Base-by-base conservation (phyloP, 2,888 invertebrate species). In the Leptinotarsa juncta region DNA sequence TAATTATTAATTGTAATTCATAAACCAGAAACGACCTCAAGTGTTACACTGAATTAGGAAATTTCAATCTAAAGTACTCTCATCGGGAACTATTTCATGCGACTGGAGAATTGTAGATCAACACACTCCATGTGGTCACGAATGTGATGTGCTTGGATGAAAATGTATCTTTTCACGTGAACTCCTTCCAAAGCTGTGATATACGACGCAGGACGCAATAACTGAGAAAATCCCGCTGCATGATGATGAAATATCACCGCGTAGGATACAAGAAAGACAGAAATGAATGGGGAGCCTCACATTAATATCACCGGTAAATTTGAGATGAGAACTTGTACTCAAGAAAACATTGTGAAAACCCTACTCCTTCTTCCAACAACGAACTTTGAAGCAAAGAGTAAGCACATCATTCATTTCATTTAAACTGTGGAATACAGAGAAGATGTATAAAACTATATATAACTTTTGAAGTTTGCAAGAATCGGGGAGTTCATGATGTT, bases 211-310 rank as follows among this genome's bases (percentile, higher is more conserved):
- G 7, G 62, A 62, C 62, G 62, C 62, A 62, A 62, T 62, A 26
- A 32, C 42, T 62, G 62, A 62, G 62, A 42, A 42, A n/a, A 62
- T 32, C n/a, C 57, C 16, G 32, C 15, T 26, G 32, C 62, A 16
- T 62, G 62, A 62, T 62, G 62, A 62, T 62, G 62, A 62, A 62
- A 62, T 62, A 62, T 62, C 18, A 62, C 62, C 62, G 62, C 62
- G 32, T 32, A 62, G 62, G 62, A 62, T 62, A 42, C 42, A 18
- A 15, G 62, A 18, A 42, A 42, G 62, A 32, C 57, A 20, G 57
- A 12, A 16, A 62, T 62, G n/a, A 62, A 62, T 62, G n/a, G 32
- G 32, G 26, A 10, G 62, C 16, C 62, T 42, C 62, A 62, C n/a
- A 62, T 32, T 62, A 62, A 32, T 26, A 62, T 26, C 62, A 16